These are phyloP conservation scores for Erythrocercus mccallii DNA, from an alignment of 2,113 vertebrate species.

Conservation along the genomic window DNA sequence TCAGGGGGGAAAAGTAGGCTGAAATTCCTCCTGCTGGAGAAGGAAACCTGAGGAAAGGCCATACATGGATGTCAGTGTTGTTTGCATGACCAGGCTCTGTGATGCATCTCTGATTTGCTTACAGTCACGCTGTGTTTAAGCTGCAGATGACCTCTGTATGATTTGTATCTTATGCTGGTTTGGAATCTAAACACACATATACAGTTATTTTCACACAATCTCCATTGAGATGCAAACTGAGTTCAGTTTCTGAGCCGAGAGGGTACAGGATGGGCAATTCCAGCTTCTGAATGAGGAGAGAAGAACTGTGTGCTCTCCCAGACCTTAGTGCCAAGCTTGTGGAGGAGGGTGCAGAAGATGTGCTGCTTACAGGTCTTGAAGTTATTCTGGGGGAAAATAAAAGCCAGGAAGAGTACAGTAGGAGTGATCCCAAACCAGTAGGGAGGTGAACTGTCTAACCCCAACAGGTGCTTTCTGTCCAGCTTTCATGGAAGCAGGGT, in stretches of 20 bases:
- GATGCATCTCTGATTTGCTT: neutral
- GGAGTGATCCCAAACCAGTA: neutral
- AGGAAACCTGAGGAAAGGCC: neutral
- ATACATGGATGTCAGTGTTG: too few relatives aligned
- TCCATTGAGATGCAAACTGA: neutral
- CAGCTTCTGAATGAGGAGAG: neutral
- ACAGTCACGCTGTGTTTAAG: neutral
- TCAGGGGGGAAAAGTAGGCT: neutral
- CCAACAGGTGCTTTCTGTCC: slow-evolving; percentile 53
- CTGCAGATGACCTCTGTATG: neutral
- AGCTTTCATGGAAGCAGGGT: neutral
- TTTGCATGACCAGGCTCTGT: neutral
- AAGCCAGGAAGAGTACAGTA: neutral
- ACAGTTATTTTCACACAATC: neutral
- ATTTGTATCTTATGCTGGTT: neutral
- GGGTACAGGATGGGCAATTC: neutral
- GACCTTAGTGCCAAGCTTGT: neutral
- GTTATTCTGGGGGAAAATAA: neutral
- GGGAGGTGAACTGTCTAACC: neutral
- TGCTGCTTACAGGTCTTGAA: neutral
- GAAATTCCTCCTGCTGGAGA: neutral
- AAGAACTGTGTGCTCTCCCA: neutral
- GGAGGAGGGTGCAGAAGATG: neutral
- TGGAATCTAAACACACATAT: neutral
- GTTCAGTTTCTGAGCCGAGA: neutral